These are phyloP conservation scores for Apodemia mormo DNA, from an alignment of 2,888 invertebrate species.

Conservation along the genomic window DNA sequence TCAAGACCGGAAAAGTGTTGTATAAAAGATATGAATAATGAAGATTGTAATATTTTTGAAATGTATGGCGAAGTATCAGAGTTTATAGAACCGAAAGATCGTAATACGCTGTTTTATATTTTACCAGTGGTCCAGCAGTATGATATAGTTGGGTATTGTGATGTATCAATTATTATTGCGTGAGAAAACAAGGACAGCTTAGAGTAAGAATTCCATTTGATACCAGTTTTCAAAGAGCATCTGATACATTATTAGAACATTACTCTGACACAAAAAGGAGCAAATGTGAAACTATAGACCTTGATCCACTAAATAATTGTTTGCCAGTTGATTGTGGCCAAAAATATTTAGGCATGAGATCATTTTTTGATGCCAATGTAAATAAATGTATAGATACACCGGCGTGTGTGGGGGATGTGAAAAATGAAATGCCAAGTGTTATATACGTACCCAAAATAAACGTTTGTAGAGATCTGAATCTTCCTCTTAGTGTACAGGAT, in stretches of 20 bases:
- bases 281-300: constrained; percentile 52
- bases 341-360: constrained; percentile 56
- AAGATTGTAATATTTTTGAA: constrained; percentile 48
- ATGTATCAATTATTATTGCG: constrained; percentile 49
- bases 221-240: constrained; percentile 45
- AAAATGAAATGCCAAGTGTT: constrained; percentile 35
- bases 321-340: constrained; percentile 56
- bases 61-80: constrained; percentile 43
- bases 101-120: constrained; percentile 50
- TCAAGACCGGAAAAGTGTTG: constrained; percentile 53
- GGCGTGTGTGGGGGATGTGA: constrained; percentile 45
- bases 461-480: constrained; percentile 56
- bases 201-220: constrained; percentile 53
- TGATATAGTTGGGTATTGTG: constrained; percentile 58
- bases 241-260: constrained; percentile 38
- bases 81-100: constrained; percentile 47
- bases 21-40: constrained; percentile 44
- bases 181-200: constrained; percentile 36
- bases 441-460: constrained; percentile 48
- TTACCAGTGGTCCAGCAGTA: constrained; percentile 55
- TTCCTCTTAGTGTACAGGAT: constrained; percentile 51
- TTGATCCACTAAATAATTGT: constrained; percentile 55
- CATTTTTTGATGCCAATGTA: constrained; percentile 47
- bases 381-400: constrained; percentile 51
- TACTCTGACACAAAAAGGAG: constrained; percentile 41